Evolutionary conservation across 2,797 vertebrate species (phyloP).

Genomic region (Zenarchopterus dispar): DNA sequence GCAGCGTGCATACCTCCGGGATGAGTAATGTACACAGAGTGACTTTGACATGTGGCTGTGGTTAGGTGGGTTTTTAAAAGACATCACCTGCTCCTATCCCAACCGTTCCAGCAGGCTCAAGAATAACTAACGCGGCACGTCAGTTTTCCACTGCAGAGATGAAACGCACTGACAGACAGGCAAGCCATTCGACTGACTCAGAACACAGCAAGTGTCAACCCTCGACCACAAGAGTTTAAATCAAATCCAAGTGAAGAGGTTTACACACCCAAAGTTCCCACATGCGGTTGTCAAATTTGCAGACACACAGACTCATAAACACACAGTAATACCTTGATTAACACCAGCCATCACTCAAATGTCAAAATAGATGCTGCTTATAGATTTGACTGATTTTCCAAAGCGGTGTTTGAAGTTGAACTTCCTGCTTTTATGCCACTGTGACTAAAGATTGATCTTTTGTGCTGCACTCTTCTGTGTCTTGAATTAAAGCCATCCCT

Average conservation of each 20-base stretch:
- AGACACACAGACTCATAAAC: slow-evolving; percentile 22
- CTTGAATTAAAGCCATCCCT: too few species aligned
- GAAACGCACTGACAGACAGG: slow-evolving; percentile 39
- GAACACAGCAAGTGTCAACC: slow-evolving; percentile 12
- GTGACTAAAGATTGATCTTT: too few species aligned
- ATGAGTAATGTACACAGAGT: slow-evolving; percentile 70
- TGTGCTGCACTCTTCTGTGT: too few species aligned
- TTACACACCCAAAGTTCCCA: slow-evolving; percentile 20
- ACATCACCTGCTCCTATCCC: slow-evolving; percentile 76
- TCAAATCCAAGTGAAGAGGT: slow-evolving; percentile 32
- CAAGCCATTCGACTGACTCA: background rate
- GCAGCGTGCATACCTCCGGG: slow-evolving; percentile 49
- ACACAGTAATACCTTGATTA: slow-evolving; percentile 29
- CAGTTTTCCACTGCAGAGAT: slow-evolving; percentile 71
- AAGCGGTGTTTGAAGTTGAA: slow-evolving; percentile 8
- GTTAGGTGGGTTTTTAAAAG: slow-evolving; percentile 75
- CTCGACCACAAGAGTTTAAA: slow-evolving; percentile 33
- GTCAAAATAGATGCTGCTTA: background rate
- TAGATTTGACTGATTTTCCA: too few species aligned
- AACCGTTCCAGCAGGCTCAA: slow-evolving; percentile 60
- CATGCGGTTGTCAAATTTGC: slow-evolving; percentile 30
- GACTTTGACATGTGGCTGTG: slow-evolving; percentile 76
- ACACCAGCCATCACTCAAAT: slow-evolving; percentile 17
- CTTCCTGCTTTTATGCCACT: slow-evolving; percentile 13
- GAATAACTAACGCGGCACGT: slow-evolving; percentile 69